Percentiles rank a stretch among this genome's conserved stretches.
phyloP scores from a whole-genome alignment of 1,140 invertebrate species.

The Bombus soroeensis region DNA sequence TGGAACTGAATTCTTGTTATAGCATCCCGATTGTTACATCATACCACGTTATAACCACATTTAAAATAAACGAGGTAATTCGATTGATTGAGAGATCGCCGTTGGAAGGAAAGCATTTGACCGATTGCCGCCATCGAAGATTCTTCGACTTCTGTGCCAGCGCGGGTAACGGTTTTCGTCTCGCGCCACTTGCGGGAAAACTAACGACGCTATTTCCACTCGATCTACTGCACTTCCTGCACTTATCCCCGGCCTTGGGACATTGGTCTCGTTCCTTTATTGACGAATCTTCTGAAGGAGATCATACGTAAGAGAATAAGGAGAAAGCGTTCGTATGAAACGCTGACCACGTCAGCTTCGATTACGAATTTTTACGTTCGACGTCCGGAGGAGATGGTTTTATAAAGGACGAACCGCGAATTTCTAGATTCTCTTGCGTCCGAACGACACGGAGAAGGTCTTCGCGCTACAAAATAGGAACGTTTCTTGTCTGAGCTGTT shows the following conservation, averaged over 20 bases:
- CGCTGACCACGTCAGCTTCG: conserved; percentile 56
- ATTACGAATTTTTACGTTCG: conserved; percentile 21
- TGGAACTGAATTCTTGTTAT: background rate
- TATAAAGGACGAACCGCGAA: conserved; percentile 24
- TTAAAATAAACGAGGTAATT: background rate
- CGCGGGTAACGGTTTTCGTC: conserved; percentile 25
- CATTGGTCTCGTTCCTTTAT: conserved; percentile 28
- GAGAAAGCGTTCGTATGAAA: conserved; percentile 41
- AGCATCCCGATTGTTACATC: background rate
- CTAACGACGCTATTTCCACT: conserved; percentile 62
- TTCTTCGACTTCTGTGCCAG: background rate
- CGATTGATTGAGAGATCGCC: conserved; percentile 6
- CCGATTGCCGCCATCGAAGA: conserved; percentile 13
- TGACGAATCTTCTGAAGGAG: conserved; percentile 55
- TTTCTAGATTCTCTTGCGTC: conserved; percentile 16
- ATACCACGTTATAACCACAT: background rate
- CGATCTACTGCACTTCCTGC: conserved; percentile 50
- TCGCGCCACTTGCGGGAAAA: conserved; percentile 21
- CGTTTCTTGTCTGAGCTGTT: conserved; percentile 56
- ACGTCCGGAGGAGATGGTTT: background rate
- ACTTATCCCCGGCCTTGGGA: conserved; percentile 27
- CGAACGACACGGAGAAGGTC: conserved; percentile 56
- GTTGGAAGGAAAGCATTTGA: background rate
- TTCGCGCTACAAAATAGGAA: conserved; percentile 54
- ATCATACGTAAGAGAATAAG: conserved; percentile 40